Evolutionary conservation across 2,797 vertebrate genomes (phyloP).

Genomic region (Sebastes taczanowskii): DNA sequence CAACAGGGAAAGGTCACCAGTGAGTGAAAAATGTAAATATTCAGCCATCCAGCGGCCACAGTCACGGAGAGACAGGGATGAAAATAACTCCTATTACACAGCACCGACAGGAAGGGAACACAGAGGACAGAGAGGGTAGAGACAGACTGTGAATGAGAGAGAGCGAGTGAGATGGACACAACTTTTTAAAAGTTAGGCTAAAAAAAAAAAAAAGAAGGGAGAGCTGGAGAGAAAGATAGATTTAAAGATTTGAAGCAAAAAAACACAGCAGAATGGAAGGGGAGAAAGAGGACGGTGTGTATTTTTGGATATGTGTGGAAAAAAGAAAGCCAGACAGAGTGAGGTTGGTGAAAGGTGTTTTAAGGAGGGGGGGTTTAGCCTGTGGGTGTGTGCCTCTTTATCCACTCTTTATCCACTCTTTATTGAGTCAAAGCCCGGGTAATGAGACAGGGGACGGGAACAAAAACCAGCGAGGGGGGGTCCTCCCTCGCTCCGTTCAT

Average conservation of each 20-base stretch:
- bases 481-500: slow-evolving; percentile 64
- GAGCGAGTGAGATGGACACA: slow-evolving; percentile 59
- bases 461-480: slow-evolving; percentile 70
- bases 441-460: slow-evolving; percentile 79
- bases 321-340: slow-evolving; percentile 34
- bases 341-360: slow-evolving; percentile 55
- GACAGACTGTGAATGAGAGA: slow-evolving; percentile 61
- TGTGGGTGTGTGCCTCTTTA: slow-evolving; percentile 73
- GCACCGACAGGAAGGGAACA: slow-evolving; percentile 68
- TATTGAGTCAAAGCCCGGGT: slow-evolving; percentile 79
- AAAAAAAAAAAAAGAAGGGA: slow-evolving; percentile 33
- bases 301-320: slow-evolving; percentile 32
- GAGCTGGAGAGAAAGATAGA: slow-evolving; percentile 43
- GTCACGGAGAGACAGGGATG: slow-evolving; percentile 73
- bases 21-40: slow-evolving; percentile 84
- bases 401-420: slow-evolving; percentile 81
- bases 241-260: slow-evolving; percentile 50
- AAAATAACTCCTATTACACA: slow-evolving; percentile 80
- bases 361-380: slow-evolving; percentile 31
- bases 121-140: slow-evolving; percentile 69
- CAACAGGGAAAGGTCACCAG: slow-evolving; percentile 76
- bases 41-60: slow-evolving; percentile 74
- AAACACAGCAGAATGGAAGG: slow-evolving; percentile 6
- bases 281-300: slow-evolving; percentile 40
- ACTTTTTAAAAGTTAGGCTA: slow-evolving; percentile 70